Base-by-base conservation (phyloP, 1,140 invertebrate genomes). In the Euborellia annulipes region DNA sequence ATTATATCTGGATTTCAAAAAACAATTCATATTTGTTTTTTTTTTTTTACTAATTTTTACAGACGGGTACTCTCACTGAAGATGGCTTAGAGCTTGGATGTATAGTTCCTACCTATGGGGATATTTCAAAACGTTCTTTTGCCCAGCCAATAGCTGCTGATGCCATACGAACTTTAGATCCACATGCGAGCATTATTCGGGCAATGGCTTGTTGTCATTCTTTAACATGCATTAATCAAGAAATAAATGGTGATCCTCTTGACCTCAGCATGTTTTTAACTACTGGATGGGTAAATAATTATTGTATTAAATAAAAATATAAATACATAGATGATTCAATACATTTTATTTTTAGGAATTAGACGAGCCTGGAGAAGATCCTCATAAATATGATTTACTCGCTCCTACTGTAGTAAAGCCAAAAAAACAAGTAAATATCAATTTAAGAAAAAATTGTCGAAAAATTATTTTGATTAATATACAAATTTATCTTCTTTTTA, bases 41-140 rank as follows among this genome's bases (percentile, higher is more conserved):
- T 52, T 47, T 40, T 51, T 50, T 53, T 47, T n/a, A n/a, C n/a
- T n/a, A n/a, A n/a, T 47, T 49, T 52, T 56, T 61, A 36, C 54
- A 88, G 84, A 91, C 87, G 3, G 87, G 88, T 19, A 93, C 88
- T 0, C 61, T 93, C 32, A 93, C 88, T 1, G 87, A 91, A 65
- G 86, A 90, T 62, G 85, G 86, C 1, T 59, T 91, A 9, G 85
- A 91, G 61, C 79, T 91, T 70, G 85, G 82, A 77, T 83, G 83
- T 3, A 78, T 88, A 4, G 69, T 88, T 0, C 73, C 81, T 0
- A 58, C 65, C 11, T 27, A 6, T 27, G 23, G 23, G 2, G 32
- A 51, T 63, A 19, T 41, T 41, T 21, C 19, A 13, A 41, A 34
- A 23, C 41, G 41, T 30, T 37, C 16, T 19, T 13, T 27, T 27